Evolutionary conservation across 2,113 vertebrate genomes (phyloP), one percentile per base, ranked within the genome.

Genomic region (Neoarius graeffei): DNA sequence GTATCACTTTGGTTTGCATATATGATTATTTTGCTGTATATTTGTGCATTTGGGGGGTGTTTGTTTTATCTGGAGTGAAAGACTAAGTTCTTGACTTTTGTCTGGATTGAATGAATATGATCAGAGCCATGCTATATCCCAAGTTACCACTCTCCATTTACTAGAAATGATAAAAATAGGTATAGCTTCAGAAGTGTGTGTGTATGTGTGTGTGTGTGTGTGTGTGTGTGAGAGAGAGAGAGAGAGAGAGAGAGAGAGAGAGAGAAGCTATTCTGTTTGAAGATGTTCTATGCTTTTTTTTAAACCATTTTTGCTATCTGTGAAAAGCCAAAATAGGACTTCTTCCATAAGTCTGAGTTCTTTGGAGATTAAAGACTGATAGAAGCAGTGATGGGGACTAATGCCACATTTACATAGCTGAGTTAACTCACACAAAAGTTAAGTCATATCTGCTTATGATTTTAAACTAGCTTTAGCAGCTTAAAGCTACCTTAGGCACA

Each of bases 381-480:
- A 76, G 66, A 86, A 86, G 85, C 15, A 25, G 64, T 17, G 74
- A 85, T 23, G 48, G 17, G 8, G 84, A 86, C 84, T 84, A 83
- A 80, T 90, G 85, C 79, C 62, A 84, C 76, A 83, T 84, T 83
- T 88, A 88, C 62, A 88, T 50, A 71, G 77, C 52, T 88, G 76
- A 86, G 84, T 88, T 83, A 84, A 83, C n/a, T 64, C 79, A n/a
- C 54, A 73, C 77, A 86, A 62, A 69, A 25, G 35, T 54, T 42
- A 25, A 66, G 74, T 23, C 85, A 80, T 52, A 81, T 86, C 81
- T 84, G 52, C 66, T 48, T 85, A 66, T 67, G 77, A 42, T 62
- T 87, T 86, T 86, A 86, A 84, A 69, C 84, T 5, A 30, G 3
- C 85, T 77, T 83, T 74, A 87, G 67, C 57, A 66, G 66, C 23